Evolutionary conservation across 1,140 invertebrate genomes (phyloP).

Genomic region (Gryllus bimaculatus): DNA sequence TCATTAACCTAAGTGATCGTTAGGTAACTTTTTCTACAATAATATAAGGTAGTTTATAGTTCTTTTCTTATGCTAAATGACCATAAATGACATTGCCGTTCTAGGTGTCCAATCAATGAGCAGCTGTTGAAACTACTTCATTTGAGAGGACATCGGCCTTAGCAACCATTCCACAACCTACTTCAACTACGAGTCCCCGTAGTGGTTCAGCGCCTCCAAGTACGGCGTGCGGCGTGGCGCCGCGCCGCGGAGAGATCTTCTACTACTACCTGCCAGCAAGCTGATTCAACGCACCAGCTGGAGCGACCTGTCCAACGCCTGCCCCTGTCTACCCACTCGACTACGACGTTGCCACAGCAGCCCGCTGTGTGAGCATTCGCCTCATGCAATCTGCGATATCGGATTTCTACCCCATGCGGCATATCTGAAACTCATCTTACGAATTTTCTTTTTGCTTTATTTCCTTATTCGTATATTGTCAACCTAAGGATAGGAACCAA

Average conservation of each 20-base stretch:
- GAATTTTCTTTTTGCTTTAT: too few relatives aligned
- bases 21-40: too few relatives aligned
- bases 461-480: too few relatives aligned
- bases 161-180: constrained; percentile 61
- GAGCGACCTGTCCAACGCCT: constrained; percentile 55
- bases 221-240: constrained; percentile 38
- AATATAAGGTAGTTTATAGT: too few relatives aligned
- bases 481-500: too few relatives aligned
- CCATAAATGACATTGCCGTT: too few relatives aligned
- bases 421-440: too few relatives aligned
- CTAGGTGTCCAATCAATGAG: constrained; percentile 36
- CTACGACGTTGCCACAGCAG: constrained; percentile 34
- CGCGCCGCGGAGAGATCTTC: constrained; percentile 49
- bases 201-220: constrained; percentile 46
- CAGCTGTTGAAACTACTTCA: constrained; percentile 59
- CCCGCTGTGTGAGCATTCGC: not conserved
- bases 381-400: too few relatives aligned
- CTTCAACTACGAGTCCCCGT: constrained; percentile 50
- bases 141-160: constrained; percentile 61
- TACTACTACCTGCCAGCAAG: constrained; percentile 50
- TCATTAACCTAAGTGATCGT: too few relatives aligned
- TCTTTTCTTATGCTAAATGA: too few relatives aligned
- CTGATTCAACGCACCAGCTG: constrained; percentile 51
- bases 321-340: constrained; percentile 47
- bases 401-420: too few relatives aligned